A percentile compares a stretch with the other conserved stretches of the same genome.
These are phyloP conservation scores for Drosophila bocki DNA, from an alignment of 1,140 invertebrate species.

Conservation along the genomic window DNA sequence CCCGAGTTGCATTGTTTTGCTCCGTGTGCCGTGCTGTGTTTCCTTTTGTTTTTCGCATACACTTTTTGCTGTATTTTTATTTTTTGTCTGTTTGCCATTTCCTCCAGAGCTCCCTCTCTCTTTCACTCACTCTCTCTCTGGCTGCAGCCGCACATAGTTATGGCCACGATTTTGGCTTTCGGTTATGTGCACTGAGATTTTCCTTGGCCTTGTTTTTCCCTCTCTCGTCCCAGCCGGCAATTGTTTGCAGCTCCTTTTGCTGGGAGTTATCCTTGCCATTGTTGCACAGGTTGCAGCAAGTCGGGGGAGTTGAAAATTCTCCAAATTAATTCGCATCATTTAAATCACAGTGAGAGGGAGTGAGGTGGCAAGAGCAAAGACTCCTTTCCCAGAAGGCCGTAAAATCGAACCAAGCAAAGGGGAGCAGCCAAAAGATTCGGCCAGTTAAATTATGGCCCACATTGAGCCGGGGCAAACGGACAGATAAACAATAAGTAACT, in stretches of 20 bases:
- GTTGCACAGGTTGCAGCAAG: conserved; percentile 41
- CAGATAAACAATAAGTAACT: conserved; percentile 84
- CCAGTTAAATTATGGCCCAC: conserved; percentile 74
- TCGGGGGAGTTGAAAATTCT: conserved; percentile 56
- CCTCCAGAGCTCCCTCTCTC: conserved; percentile 20
- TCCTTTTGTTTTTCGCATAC: conserved; percentile 35
- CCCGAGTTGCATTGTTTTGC: conserved; percentile 45
- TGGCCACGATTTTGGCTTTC: conserved; percentile 78
- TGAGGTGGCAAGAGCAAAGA: background rate
- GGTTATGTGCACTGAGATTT: conserved; percentile 75
- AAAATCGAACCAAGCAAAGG: conserved; percentile 55
- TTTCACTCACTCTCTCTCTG: background rate
- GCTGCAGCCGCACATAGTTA: conserved; percentile 75
- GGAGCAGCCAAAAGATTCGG: conserved; percentile 18
- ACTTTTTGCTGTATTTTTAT: conserved; percentile 54
- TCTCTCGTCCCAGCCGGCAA: conserved; percentile 7
- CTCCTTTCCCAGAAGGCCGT: conserved; percentile 17
- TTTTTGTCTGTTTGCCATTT: conserved; percentile 72
- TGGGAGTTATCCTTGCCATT: conserved; percentile 17
- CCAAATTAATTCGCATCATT: conserved; percentile 80
- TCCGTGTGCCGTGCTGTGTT: conserved; percentile 32
- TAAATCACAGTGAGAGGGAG: conserved; percentile 62
- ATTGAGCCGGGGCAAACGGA: conserved; percentile 75
- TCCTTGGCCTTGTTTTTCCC: conserved; percentile 42
- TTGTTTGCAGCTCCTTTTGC: conserved; percentile 14